Percentiles rank a stretch among this genome's conserved stretches.
Evolutionary conservation across 2,113 vertebrate species (phyloP).

Genomic region (Sciurus niger): DNA sequence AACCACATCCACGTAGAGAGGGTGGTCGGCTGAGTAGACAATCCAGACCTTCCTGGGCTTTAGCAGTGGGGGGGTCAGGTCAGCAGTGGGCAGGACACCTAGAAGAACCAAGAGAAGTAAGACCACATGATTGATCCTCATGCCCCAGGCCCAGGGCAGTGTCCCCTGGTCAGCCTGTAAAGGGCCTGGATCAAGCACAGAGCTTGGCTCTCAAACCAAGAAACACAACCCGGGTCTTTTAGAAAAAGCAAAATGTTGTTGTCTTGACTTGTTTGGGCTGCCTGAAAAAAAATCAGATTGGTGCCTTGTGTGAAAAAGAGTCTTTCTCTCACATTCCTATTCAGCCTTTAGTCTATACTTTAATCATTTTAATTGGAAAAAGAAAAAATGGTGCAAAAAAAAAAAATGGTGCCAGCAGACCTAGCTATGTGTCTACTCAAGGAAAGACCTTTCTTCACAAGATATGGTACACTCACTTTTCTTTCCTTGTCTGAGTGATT

Average conservation of each 20-base stretch:
- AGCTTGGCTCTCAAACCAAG: background rate
- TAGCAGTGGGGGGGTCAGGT: constrained; percentile 77
- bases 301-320: background rate
- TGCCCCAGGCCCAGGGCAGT: background rate
- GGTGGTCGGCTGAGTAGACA: constrained; percentile 96
- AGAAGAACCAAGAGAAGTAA: background rate
- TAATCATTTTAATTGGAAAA: background rate
- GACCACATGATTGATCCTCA: background rate
- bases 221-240: background rate
- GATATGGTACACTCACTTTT: background rate
- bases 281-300: background rate
- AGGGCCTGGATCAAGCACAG: background rate
- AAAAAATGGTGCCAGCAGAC: background rate
- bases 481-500: background rate
- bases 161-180: accelerated
- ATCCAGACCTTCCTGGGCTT: constrained; percentile 91
- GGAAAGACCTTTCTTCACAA: background rate
- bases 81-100: accelerated
- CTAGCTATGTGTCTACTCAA: background rate
- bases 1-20: constrained; percentile 94
- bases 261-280: background rate
- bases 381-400: background rate
- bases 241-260: background rate
- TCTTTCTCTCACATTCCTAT: background rate
- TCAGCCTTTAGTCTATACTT: background rate